phyloP scores from a whole-genome alignment of 2,113 vertebrate genomes.

The Triplophysa dalaica region DNA sequence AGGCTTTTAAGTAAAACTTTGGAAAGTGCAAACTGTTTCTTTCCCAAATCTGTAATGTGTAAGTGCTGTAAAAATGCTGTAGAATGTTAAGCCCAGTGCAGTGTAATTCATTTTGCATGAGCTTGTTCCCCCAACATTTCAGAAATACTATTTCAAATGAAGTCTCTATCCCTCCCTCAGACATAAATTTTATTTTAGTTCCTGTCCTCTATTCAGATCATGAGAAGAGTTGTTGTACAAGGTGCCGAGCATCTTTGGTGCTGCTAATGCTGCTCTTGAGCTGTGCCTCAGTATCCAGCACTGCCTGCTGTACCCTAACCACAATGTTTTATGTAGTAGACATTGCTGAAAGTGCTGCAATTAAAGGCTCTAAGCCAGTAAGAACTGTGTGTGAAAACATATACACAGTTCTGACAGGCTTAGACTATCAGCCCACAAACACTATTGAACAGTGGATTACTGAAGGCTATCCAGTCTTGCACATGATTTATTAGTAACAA shows the following conservation, averaged over 20 bases:
- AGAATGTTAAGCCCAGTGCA: neutral
- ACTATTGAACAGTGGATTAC: neutral
- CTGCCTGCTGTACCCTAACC: neutral
- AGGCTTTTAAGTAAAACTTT: constrained; percentile 25
- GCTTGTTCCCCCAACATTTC: neutral
- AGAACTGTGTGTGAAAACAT: too few species aligned
- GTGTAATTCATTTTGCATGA: constrained; percentile 32
- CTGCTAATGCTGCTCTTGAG: constrained; percentile 9
- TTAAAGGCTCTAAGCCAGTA: neutral
- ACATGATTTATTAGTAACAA: constrained; percentile 15
- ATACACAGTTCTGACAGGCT: neutral
- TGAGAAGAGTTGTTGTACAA: neutral
- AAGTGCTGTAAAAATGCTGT: constrained; percentile 31
- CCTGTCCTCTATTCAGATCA: neutral
- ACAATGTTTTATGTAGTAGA: constrained; percentile 1
- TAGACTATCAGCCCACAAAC: neutral
- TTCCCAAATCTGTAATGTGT: constrained; percentile 23
- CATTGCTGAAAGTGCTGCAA: constrained; percentile 18
- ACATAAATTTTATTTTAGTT: neutral
- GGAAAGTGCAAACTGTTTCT: constrained; percentile 12
- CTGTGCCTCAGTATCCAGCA: constrained; percentile 22
- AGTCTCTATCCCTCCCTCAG: neutral
- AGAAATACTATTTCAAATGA: neutral
- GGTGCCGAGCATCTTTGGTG: neutral
- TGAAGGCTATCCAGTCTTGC: constrained; percentile 13